phyloP scores from a whole-genome alignment of 2,888 invertebrate genomes.

The Luperina testacea region DNA sequence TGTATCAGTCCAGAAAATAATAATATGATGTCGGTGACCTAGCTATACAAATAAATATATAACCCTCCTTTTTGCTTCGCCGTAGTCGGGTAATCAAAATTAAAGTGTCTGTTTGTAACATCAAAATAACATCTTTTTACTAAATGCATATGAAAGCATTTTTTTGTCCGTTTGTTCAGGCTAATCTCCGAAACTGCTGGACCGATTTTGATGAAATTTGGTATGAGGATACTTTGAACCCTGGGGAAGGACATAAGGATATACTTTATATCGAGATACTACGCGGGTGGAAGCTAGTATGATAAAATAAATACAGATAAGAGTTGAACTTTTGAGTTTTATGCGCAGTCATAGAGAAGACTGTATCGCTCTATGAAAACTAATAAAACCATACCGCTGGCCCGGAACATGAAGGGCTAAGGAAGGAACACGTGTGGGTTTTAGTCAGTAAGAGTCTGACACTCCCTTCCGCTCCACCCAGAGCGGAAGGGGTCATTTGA shows the following conservation, averaged over 20 bases:
- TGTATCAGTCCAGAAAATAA: not conserved
- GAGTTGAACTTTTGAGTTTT: too few relatives aligned
- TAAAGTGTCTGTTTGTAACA: not conserved
- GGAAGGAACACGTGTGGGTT: too few relatives aligned
- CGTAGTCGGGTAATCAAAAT: too few relatives aligned
- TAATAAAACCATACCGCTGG: too few relatives aligned
- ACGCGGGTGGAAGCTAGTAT: not conserved
- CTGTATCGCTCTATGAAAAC: not conserved
- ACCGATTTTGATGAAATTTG: not conserved
- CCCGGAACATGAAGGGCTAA: too few relatives aligned
- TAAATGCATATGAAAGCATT: not conserved
- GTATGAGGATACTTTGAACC: not conserved
- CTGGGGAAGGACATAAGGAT: not conserved
- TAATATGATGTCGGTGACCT: not conserved
- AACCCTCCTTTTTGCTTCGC: too few relatives aligned
- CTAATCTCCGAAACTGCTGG: not conserved
- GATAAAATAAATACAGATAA: too few relatives aligned
- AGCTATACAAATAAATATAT: not conserved
- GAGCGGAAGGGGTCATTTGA: too few relatives aligned
- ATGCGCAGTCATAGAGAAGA: not conserved
- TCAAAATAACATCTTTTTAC: not conserved
- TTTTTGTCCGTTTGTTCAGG: not conserved
- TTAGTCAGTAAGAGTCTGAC: too few relatives aligned
- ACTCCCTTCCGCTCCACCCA: too few relatives aligned
- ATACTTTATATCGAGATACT: not conserved